Base-by-base conservation (phyloP, 2,797 vertebrate genomes). In the Trachurus trachurus region DNA sequence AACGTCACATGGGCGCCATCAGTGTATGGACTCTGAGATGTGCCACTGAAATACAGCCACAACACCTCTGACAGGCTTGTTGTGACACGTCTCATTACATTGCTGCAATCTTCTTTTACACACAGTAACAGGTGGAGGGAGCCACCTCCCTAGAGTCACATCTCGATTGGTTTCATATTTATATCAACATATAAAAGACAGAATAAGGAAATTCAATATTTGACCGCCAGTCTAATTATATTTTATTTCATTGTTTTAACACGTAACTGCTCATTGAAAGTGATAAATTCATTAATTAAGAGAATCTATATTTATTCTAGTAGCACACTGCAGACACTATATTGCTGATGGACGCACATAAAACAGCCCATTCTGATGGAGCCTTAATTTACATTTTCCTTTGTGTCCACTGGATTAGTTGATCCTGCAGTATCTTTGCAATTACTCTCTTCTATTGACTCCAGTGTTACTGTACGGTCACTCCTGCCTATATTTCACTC, bases 371-470 rank as follows among this genome's bases (percentile, higher is more conserved):
- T 63, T 63, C 8, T 60, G 42, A 74, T 64, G 29, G 52, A 47
- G 50, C 63, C 71, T 78, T 71, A 45, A 83, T 80, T 86, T 69
- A 47, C 76, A 74, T 70, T 53, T 70, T 71, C 65, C 31, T 74
- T 85, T 71, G 58, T 82, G 50, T 56, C 49, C 6, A 15, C 26
- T 56, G 49, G 68, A 70, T 84, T 17, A 72, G 63, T 63, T 62
- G 22, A 72, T 63, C 44, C 57, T 61, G 45, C 74, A 44, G 22
- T 56, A 40, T 75, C 58, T 81, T 53, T 52, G 66, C 83, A 74
- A 70, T 76, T 66, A 53, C 58, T 86, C 49, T 72, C 49, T 50
- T 80, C 79, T 80, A 57, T 76, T 78, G 69, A 78, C 76, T 47
- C 45, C 17, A 29, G 19, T 53, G 45, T 73, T 58, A 62, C 78